Conservation (phyloP, 2,797 vertebrate genomes). For the Rousettus madagascariensis region DNA sequence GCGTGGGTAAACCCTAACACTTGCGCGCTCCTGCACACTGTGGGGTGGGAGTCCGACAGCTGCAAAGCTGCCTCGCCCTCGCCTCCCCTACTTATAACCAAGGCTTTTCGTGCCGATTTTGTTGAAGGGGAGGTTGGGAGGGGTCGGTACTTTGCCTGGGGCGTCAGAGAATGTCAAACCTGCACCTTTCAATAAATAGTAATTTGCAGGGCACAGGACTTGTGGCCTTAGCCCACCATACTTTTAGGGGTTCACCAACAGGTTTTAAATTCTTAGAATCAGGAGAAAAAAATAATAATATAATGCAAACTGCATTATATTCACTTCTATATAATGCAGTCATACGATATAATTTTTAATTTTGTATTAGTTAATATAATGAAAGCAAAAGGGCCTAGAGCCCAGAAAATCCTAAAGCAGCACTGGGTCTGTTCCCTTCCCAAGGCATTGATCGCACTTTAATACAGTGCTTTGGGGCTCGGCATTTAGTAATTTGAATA, state of each 20-base stretch:
- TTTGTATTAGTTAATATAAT: not conserved
- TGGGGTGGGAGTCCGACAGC: too few species aligned
- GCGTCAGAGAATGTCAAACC: not conserved
- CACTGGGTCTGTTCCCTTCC: too few species aligned
- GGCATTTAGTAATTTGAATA: not conserved
- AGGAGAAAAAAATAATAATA: not conserved
- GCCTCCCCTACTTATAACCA: too few species aligned
- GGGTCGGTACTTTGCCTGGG: not conserved
- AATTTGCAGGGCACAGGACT: not conserved
- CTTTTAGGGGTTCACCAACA: not conserved
- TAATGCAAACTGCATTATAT: not conserved
- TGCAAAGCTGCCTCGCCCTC: not conserved
- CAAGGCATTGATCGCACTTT: not conserved
- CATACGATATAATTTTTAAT: not conserved
- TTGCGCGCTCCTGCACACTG: not conserved
- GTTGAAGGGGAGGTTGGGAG: rapidly evolving
- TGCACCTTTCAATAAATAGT: rapidly evolving
- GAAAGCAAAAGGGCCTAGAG: not conserved
- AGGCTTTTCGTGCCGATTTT: not conserved
- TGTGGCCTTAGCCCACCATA: not conserved
- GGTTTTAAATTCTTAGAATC: not conserved
- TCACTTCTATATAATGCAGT: not conserved
- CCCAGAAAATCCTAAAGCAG: not conserved
- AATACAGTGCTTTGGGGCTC: not conserved
- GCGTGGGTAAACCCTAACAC: rapidly evolving